phyloP scores from a whole-genome alignment of 2,888 invertebrate genomes.

The Eupithecia abbreviata region DNA sequence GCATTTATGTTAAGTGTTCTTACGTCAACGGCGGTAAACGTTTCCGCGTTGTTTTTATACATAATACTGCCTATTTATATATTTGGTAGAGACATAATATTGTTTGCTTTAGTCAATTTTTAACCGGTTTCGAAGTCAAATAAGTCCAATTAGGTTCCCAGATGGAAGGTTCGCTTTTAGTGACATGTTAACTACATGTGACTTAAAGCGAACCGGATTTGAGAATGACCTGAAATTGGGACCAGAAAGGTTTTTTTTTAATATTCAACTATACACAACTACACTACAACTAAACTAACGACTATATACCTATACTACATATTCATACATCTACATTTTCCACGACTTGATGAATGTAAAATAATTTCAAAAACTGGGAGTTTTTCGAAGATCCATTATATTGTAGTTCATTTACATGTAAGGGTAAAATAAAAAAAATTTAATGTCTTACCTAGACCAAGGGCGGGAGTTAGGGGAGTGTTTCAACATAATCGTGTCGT shows the following conservation, averaged over 20 bases:
- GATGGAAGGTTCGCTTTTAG: background rate
- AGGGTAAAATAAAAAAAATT: background rate
- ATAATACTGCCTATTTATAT: background rate
- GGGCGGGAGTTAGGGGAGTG: conserved; percentile 72
- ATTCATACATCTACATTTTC: background rate
- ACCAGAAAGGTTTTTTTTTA: background rate
- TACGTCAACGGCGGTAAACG: conserved; percentile 6
- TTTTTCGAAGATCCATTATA: background rate
- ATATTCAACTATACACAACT: background rate
- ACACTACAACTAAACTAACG: too few relatives aligned
- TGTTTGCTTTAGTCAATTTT: conserved; percentile 2
- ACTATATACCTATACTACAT: too few relatives aligned
- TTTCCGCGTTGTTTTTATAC: conserved; percentile 4
- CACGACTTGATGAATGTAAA: background rate
- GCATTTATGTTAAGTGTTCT: background rate
- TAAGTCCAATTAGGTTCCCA: background rate
- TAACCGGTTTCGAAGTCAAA: background rate
- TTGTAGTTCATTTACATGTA: background rate
- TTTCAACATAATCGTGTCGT: conserved; percentile 73
- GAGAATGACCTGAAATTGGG: background rate
- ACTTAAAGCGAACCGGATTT: too few relatives aligned
- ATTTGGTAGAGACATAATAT: background rate
- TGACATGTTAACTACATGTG: background rate
- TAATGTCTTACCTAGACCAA: conserved; percentile 68
- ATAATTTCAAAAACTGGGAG: background rate